A percentile compares a stretch with the other conserved stretches of the same genome.
These are phyloP conservation scores for Caenorhabditis sulstoni DNA, from an alignment of 2,888 invertebrate genomes.

Conservation along the genomic window DNA sequence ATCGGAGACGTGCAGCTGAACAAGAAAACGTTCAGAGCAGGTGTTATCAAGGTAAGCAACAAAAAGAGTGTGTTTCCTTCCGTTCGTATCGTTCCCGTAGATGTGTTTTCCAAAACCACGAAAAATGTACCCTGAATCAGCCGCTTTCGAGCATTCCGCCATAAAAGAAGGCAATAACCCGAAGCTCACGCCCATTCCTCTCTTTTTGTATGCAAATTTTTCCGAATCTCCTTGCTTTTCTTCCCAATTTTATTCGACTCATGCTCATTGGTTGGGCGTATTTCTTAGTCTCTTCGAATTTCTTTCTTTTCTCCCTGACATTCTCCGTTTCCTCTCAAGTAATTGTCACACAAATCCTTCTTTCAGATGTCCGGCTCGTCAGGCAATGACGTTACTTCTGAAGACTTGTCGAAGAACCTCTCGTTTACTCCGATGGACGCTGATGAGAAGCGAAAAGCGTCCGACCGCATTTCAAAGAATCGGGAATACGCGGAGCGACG, in stretches of 20 bases:
- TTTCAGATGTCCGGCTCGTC: slow-evolving; percentile 4
- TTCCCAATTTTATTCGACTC: background rate
- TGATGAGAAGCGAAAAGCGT: slow-evolving; percentile 61
- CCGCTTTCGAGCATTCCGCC: background rate
- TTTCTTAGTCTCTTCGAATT: background rate
- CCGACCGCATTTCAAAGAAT: slow-evolving; percentile 56
- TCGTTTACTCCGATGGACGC: slow-evolving; percentile 51
- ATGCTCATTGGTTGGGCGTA: background rate
- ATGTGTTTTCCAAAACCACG: background rate
- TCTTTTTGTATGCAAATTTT: background rate
- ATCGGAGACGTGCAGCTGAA: slow-evolving; percentile 45
- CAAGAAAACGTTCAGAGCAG: slow-evolving; percentile 36
- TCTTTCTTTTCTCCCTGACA: background rate
- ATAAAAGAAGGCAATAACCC: slow-evolving; percentile 8
- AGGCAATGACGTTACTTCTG: background rate
- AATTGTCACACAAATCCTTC: background rate
- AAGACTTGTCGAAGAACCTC: background rate
- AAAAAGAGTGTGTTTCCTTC: background rate
- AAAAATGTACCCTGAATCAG: background rate
- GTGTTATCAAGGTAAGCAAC: slow-evolving; percentile 27
- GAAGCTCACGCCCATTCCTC: background rate
- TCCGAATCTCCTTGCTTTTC: background rate
- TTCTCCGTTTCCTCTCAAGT: background rate
- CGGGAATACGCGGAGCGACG: slow-evolving; percentile 36
- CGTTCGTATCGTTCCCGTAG: slow-evolving; percentile 13